A percentile compares a stretch with the other conserved stretches of the same genome.
phyloP scores from a whole-genome alignment of 2,888 invertebrate species.

The Rhagium mordax region DNA sequence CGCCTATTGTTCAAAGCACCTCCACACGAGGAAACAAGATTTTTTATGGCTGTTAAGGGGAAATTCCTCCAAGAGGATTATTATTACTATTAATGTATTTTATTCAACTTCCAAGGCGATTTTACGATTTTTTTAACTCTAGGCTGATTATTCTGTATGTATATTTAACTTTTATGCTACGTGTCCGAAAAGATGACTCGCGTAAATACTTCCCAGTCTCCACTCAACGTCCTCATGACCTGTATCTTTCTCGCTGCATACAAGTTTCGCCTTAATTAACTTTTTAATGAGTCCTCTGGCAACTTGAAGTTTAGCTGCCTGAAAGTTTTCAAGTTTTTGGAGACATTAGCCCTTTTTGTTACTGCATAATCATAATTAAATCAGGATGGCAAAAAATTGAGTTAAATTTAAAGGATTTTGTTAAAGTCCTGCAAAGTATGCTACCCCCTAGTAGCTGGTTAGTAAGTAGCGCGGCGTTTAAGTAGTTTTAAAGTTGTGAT shows the following conservation, averaged over 20 bases:
- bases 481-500: not conserved
- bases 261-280: conserved; percentile 42
- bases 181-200: too few relatives aligned
- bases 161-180: too few relatives aligned
- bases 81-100: too few relatives aligned
- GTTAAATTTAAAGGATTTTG: conserved; percentile 12
- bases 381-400: conserved; percentile 20
- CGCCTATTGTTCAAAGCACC: too few relatives aligned
- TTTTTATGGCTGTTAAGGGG: too few relatives aligned
- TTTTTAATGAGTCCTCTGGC: conserved; percentile 41
- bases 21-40: too few relatives aligned
- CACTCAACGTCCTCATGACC: conserved; percentile 25
- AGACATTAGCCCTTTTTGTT: conserved; percentile 37
- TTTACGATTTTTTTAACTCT: too few relatives aligned
- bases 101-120: too few relatives aligned
- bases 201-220: too few relatives aligned
- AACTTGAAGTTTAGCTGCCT: conserved; percentile 25
- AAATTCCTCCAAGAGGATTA: too few relatives aligned
- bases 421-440: not conserved
- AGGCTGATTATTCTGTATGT: too few relatives aligned
- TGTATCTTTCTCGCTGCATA: conserved; percentile 27
- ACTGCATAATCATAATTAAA: conserved; percentile 26
- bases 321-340: conserved; percentile 35
- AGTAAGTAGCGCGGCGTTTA: not conserved
- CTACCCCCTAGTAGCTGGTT: not conserved